Evolutionary conservation across 2,888 invertebrate species (phyloP).

Genomic region (Thera obeliscata): DNA sequence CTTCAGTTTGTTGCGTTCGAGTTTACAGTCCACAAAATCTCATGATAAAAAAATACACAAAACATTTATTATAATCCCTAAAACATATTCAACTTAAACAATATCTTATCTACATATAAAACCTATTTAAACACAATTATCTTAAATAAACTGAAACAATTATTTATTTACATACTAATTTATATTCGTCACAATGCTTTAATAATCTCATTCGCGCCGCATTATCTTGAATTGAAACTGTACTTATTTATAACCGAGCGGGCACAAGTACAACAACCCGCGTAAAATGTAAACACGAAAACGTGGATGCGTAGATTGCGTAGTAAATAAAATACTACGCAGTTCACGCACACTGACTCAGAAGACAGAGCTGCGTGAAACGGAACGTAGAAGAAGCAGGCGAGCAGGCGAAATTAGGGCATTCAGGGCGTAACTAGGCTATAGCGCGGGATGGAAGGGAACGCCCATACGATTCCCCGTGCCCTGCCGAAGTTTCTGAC

Average conservation of each 20-base stretch:
- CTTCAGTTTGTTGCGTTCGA: too few species aligned
- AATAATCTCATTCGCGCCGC: too few species aligned
- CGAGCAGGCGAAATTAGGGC: constrained; percentile 84
- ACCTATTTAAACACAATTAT: too few species aligned
- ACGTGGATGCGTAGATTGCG: constrained; percentile 43
- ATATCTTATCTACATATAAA: too few species aligned
- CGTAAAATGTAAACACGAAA: constrained; percentile 42
- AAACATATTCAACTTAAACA: too few species aligned
- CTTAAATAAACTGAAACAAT: too few species aligned
- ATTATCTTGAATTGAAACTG: constrained; percentile 38
- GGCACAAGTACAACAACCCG: constrained; percentile 20
- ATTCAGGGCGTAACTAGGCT: constrained; percentile 83
- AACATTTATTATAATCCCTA: too few species aligned
- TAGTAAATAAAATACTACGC: constrained; percentile 44
- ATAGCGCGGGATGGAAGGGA: constrained; percentile 76
- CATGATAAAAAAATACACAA: too few species aligned
- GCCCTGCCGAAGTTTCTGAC: constrained; percentile 82
- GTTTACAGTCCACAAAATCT: too few species aligned
- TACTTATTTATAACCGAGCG: constrained; percentile 39
- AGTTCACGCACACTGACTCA: constrained; percentile 64
- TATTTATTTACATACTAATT: too few species aligned
- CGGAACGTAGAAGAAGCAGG: constrained; percentile 59
- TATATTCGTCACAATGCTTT: too few species aligned
- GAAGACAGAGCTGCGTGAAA: constrained; percentile 50
- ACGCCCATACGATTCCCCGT: constrained; percentile 78